These are phyloP conservation scores for Myodes glareolus DNA, from an alignment of 2,113 vertebrate species.

Conservation along the genomic window DNA sequence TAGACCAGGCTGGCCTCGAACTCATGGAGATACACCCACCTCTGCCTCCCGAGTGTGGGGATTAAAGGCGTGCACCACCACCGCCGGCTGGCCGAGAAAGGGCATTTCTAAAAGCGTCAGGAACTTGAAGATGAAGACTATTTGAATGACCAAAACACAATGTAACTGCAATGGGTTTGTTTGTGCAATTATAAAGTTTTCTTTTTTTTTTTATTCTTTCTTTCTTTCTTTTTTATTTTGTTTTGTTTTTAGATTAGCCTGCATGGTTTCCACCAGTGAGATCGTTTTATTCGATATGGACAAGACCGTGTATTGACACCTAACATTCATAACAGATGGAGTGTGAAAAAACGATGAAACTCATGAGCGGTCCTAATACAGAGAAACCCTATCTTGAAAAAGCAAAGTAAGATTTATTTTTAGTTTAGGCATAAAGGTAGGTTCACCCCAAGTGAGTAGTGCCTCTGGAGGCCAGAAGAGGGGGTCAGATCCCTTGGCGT, in stretches of 20 bases:
- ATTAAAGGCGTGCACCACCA: too few relatives aligned
- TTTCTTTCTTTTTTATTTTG: too few relatives aligned
- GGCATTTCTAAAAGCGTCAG: not conserved
- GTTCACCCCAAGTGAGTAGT: not conserved
- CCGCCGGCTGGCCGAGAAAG: too few relatives aligned
- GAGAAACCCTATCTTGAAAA: not conserved
- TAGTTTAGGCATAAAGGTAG: not conserved
- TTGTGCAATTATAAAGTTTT: not conserved
- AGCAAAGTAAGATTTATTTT: not conserved
- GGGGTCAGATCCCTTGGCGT: not conserved
- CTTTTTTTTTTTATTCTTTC: too few relatives aligned
- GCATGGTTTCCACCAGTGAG: not conserved
- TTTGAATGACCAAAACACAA: not conserved
- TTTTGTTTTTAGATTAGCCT: not conserved
- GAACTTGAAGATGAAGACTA: not conserved
- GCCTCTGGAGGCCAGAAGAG: not conserved
- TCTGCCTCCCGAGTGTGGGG: too few relatives aligned
- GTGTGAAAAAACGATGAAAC: not conserved
- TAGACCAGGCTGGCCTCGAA: too few relatives aligned
- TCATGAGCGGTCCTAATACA: not conserved
- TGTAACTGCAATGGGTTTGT: not conserved
- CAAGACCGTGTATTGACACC: not conserved
- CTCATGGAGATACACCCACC: too few relatives aligned
- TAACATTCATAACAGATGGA: not conserved
- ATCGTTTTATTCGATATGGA: not conserved